Evolutionary conservation across 2,797 vertebrate species (phyloP), one percentile per base, ranked within the genome.

Genomic region (Hippopotamyrus pictus): DNA sequence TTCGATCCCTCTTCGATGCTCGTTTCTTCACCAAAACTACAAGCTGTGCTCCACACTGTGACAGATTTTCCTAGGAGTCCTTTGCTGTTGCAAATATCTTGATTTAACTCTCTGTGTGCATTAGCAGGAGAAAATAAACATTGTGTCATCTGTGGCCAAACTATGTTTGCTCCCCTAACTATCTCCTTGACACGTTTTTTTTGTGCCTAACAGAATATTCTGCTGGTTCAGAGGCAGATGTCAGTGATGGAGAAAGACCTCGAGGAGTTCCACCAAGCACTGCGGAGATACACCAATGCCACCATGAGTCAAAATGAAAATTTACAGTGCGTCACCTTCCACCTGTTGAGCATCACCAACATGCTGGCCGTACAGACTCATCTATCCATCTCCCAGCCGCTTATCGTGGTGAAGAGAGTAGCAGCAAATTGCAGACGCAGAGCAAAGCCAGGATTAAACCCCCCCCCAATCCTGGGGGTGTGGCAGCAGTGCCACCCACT

Each of bases 181-280:
- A 25, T 8, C 37, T 48, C 54, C 53, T 87, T 84, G 8, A 50
- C 51, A 57, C 12, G 17, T 22, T 44, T 37, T 25, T 69, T 25
- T 50, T 87, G 89, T 92, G 92, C 92, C 54, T 3, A 44, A 82
- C 95, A 99, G 98, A 97, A 98, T 94, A 98, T 99, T 93, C 96
- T 99, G 90, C 96, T 99, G 94, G 97, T 97, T 5, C 98, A 99
- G 95, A 97, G 97, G 93, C 97, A 98, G 95, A 96, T 99, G 94
- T 95, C 95, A 0, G 97, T 99, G 94, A 93, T 93, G 0, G 95
- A 96, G 9, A 94, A 92, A 0, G 90, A 96, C 92, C 87, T 97
- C 12, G 96, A 97, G 90, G 95, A 97, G 90, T 98, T 99, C 90
- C 96, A 92, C 88, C 96, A 95, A 91, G 96, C 97, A 9, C 95